Percentiles rank a stretch among this genome's conserved stretches.
These are phyloP conservation scores for Botia kubotai DNA, from an alignment of 2,797 vertebrate species.

Conservation along the genomic window DNA sequence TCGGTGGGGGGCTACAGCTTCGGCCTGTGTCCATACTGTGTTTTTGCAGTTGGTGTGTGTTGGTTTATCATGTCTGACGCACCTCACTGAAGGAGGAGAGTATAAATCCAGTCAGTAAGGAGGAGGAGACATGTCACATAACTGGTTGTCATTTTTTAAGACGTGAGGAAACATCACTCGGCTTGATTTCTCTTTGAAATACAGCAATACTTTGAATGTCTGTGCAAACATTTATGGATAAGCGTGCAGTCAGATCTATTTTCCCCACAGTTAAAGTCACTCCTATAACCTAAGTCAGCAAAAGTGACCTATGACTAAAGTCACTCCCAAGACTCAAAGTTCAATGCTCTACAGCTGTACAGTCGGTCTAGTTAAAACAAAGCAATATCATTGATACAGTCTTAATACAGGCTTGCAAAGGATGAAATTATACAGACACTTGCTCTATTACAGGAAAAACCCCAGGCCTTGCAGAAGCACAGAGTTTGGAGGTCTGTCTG, in stretches of 20 bases:
- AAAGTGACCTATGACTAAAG: not conserved
- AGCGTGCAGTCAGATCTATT: slow-evolving; percentile 14
- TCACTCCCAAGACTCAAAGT: too few species aligned
- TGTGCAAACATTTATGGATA: slow-evolving; percentile 43
- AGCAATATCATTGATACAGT: not conserved
- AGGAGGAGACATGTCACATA: slow-evolving; percentile 78
- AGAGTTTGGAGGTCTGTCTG: slow-evolving; percentile 37
- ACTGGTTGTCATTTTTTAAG: slow-evolving; percentile 78
- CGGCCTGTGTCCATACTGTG: slow-evolving; percentile 15
- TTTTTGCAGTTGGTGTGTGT: slow-evolving; percentile 33
- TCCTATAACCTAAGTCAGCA: not conserved
- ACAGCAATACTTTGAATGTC: slow-evolving; percentile 63
- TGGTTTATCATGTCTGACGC: slow-evolving; percentile 51
- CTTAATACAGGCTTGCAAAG: not conserved
- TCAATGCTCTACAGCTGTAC: too few species aligned
- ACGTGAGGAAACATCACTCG: slow-evolving; percentile 74
- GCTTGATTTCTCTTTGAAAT: slow-evolving; percentile 72
- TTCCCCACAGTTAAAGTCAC: slow-evolving; percentile 2
- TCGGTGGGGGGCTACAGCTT: slow-evolving; percentile 10
- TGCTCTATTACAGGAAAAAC: slow-evolving; percentile 3
- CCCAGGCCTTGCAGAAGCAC: slow-evolving; percentile 1
- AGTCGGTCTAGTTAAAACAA: not conserved
- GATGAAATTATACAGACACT: not conserved
- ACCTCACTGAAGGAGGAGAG: slow-evolving; percentile 68
- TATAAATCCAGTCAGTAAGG: slow-evolving; percentile 77